phyloP scores from a whole-genome alignment of 2,888 invertebrate genomes.

The Conistra vaccinii region DNA sequence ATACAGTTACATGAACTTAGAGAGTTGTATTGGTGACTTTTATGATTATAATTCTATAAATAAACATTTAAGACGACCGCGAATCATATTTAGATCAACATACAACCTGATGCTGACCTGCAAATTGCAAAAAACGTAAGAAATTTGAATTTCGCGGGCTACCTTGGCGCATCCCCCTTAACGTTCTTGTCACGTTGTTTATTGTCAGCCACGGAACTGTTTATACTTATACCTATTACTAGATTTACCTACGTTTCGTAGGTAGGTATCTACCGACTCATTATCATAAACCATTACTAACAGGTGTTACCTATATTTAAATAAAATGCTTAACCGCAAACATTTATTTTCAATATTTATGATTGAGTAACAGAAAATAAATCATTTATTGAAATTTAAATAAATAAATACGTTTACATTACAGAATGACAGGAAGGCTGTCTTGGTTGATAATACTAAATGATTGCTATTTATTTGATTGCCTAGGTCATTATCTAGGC shows the following conservation, averaged over 20 bases:
- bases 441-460: not conserved
- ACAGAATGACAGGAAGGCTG: not conserved
- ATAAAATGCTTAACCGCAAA: slow-evolving; percentile 1
- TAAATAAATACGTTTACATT: not conserved
- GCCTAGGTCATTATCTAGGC: too few species aligned
- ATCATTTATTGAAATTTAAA: not conserved
- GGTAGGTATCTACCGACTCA: too few species aligned
- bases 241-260: not conserved
- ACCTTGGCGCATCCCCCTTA: too few species aligned
- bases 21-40: too few species aligned
- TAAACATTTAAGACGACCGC: too few species aligned
- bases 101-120: too few species aligned
- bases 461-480: slow-evolving; percentile 3
- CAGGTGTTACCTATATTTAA: not conserved
- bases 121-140: too few species aligned
- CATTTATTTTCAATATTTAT: slow-evolving; percentile 18
- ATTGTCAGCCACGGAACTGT: not conserved
- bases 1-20: too few species aligned
- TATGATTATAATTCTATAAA: too few species aligned
- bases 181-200: not conserved
- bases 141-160: too few species aligned
- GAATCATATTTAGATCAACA: too few species aligned
- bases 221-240: not conserved
- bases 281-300: not conserved
- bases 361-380: slow-evolving; percentile 1